phyloP scores from a whole-genome alignment of 1,140 invertebrate genomes.

The Riptortus pedestris region DNA sequence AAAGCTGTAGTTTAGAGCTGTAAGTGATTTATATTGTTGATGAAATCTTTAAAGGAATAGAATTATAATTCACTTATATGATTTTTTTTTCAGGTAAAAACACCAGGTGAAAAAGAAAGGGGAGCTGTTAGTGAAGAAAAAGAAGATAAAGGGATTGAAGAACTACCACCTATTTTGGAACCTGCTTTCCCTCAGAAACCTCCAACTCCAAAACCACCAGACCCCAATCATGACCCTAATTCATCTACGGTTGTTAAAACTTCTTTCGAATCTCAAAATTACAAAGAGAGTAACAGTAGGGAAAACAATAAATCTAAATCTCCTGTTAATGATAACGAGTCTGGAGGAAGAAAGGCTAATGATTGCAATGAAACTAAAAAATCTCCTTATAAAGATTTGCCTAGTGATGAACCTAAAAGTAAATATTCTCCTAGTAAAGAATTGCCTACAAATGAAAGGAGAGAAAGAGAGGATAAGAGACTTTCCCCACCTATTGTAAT shows the following conservation, averaged over 20 bases:
- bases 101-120: neutral
- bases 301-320: no score
- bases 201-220: neutral
- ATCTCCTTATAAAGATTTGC: no score
- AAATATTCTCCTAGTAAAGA: no score
- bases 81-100: conserved; percentile 2
- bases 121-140: neutral
- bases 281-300: no score
- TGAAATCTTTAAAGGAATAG: neutral
- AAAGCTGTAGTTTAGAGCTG: no score
- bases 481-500: conserved; percentile 31
- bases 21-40: no score
- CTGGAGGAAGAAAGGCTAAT: no score
- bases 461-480: conserved; percentile 9
- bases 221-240: neutral
- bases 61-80: neutral
- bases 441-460: no score
- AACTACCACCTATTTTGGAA: conserved; percentile 2
- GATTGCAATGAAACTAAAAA: no score
- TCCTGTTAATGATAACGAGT: no score
- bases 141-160: conserved; percentile 9
- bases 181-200: neutral
- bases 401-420: no score
- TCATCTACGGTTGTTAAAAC: neutral
- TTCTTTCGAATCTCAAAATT: neutral